phyloP scores from a whole-genome alignment of 2,888 invertebrate genomes.

The Callyntrura sp. region DNA sequence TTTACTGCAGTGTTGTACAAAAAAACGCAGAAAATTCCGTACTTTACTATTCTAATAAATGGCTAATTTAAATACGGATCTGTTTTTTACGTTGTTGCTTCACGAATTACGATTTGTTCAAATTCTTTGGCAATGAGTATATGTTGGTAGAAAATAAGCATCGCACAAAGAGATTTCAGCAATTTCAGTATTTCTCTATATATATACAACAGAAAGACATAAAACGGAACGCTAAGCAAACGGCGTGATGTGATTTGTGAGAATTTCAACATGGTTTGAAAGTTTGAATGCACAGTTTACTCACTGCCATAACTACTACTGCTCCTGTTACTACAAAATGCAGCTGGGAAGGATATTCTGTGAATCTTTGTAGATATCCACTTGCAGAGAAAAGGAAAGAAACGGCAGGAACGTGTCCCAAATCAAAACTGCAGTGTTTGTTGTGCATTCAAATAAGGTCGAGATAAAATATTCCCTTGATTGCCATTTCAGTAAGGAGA shows the following conservation, averaged over 20 bases:
- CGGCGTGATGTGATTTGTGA: slow-evolving; percentile 31
- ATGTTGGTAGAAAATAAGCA: background rate
- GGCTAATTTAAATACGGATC: too few species aligned
- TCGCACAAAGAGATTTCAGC: background rate
- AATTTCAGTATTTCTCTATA: background rate
- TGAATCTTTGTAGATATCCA: background rate
- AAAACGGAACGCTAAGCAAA: background rate
- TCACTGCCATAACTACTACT: background rate
- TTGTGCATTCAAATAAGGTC: slow-evolving; percentile 80
- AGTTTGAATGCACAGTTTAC: background rate
- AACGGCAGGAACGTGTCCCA: slow-evolving; percentile 73
- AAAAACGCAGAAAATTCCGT: too few species aligned
- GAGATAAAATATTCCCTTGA: slow-evolving; percentile 81
- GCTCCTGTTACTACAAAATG: background rate
- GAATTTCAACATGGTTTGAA: slow-evolving; percentile 40
- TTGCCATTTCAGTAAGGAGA: slow-evolving; percentile 75
- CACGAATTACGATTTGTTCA: background rate
- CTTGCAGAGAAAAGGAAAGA: slow-evolving; percentile 22
- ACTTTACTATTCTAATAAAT: too few species aligned
- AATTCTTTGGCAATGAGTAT: background rate
- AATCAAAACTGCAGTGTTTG: slow-evolving; percentile 80
- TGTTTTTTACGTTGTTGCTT: background rate
- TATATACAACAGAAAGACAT: background rate
- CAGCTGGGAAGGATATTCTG: background rate
- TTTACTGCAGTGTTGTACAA: too few species aligned